Evolutionary conservation across 2,888 invertebrate species (phyloP).

Genomic region (Lagria hirta): DNA sequence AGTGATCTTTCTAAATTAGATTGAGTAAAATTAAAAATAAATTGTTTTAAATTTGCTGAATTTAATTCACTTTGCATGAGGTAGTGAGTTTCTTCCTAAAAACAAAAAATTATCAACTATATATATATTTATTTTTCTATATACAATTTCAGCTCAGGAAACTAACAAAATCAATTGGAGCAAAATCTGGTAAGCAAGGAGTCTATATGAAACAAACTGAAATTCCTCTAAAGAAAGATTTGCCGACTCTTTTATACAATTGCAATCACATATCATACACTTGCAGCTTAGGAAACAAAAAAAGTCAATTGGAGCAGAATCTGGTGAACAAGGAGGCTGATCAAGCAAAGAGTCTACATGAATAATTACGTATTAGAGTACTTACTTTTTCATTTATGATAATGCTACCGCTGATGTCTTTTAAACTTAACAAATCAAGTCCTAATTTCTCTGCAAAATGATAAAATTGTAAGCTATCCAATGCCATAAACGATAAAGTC

Average conservation of each 20-base stretch:
- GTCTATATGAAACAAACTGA: too few relatives aligned
- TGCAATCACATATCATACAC: too few relatives aligned
- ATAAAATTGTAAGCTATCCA: conserved; percentile 72
- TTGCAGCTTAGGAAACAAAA: too few relatives aligned
- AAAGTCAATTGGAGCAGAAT: too few relatives aligned
- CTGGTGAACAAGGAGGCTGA: too few relatives aligned
- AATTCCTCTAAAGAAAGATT: too few relatives aligned
- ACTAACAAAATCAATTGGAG: too few relatives aligned
- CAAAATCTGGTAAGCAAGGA: too few relatives aligned
- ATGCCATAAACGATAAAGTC: conserved; percentile 65
- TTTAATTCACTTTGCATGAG: conserved; percentile 60
- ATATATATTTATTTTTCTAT: too few relatives aligned
- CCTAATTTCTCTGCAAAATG: conserved; percentile 77
- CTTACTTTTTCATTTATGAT: conserved; percentile 72
- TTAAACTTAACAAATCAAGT: conserved; percentile 62
- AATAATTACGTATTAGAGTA: too few relatives aligned
- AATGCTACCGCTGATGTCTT: conserved; percentile 67
- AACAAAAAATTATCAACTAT: conserved; percentile 32
- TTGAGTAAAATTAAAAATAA: conserved; percentile 59
- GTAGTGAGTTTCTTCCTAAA: conserved; percentile 71
- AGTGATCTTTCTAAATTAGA: conserved; percentile 45
- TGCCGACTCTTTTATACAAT: too few relatives aligned
- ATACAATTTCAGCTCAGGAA: too few relatives aligned
- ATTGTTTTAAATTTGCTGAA: conserved; percentile 57
- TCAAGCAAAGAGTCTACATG: conserved; percentile 9